A percentile compares a stretch with the other conserved stretches of the same genome.
These are phyloP conservation scores for Acanthoscelides obtectus DNA, from an alignment of 2,888 invertebrate species.

Conservation along the genomic window DNA sequence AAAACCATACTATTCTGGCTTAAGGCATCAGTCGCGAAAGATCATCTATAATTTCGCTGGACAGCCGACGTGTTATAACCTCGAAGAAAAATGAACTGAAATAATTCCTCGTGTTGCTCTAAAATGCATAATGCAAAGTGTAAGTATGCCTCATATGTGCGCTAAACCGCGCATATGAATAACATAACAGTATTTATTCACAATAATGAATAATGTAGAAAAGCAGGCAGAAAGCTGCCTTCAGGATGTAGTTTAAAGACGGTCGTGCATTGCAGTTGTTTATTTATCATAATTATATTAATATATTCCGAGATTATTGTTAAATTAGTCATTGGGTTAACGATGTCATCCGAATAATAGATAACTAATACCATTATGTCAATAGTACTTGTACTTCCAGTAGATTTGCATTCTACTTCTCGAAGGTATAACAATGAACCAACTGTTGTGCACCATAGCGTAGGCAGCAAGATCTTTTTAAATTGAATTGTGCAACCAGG, in stretches of 20 bases:
- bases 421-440: not conserved
- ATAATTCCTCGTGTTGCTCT: not conserved
- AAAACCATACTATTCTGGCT: not conserved
- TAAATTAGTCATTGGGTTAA: not conserved
- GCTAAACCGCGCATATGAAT: not conserved
- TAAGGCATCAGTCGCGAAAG: not conserved
- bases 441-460: not conserved
- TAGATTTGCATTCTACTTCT: not conserved
- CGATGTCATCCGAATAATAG: not conserved
- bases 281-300: not conserved
- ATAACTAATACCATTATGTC: not conserved
- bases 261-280: not conserved
- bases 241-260: not conserved
- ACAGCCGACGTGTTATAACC: not conserved
- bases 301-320: not conserved
- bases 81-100: not conserved
- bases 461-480: not conserved
- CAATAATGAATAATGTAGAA: not conserved
- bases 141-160: not conserved
- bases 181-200: not conserved
- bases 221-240: not conserved
- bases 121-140: not conserved
- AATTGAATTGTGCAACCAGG: not conserved
- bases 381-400: not conserved
- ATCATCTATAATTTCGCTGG: not conserved